phyloP scores from a whole-genome alignment of 2,797 vertebrate genomes.

The Gymnodraco acuticeps region DNA sequence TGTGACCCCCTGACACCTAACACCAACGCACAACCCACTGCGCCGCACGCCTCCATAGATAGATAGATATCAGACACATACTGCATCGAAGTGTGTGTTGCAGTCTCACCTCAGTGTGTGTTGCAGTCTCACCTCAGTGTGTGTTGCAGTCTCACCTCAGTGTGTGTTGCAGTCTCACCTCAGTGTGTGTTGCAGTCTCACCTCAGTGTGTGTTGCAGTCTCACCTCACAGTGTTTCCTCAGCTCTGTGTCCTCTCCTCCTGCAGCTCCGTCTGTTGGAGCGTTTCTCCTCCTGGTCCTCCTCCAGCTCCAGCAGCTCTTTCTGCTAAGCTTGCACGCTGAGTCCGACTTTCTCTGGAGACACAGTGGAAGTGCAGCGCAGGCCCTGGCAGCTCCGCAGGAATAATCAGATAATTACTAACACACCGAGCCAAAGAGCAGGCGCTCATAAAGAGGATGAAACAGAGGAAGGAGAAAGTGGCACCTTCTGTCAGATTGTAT shows the following conservation, averaged over 20 bases:
- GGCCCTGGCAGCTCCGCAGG: constrained; percentile 60
- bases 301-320: constrained; percentile 48
- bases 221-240: constrained; percentile 41
- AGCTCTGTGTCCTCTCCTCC: constrained; percentile 17
- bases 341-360: constrained; percentile 48
- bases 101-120: too few relatives aligned
- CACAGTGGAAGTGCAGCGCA: constrained; percentile 65
- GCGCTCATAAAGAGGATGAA: background rate
- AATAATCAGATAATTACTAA: constrained; percentile 72
- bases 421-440: constrained; percentile 62
- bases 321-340: constrained; percentile 70
- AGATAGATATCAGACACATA: too few relatives aligned
- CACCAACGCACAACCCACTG: too few relatives aligned
- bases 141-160: too few relatives aligned
- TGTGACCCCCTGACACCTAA: too few relatives aligned
- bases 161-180: too few relatives aligned
- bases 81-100: background rate
- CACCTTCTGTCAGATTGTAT: constrained; percentile 24
- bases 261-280: constrained; percentile 28
- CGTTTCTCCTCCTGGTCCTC: constrained; percentile 36
- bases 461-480: constrained; percentile 6
- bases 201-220: background rate
- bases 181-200: too few relatives aligned
- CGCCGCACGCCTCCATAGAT: too few relatives aligned
- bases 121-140: too few relatives aligned